Conservation (phyloP, 1,140 invertebrate genomes). For the Manduca sexta region DNA sequence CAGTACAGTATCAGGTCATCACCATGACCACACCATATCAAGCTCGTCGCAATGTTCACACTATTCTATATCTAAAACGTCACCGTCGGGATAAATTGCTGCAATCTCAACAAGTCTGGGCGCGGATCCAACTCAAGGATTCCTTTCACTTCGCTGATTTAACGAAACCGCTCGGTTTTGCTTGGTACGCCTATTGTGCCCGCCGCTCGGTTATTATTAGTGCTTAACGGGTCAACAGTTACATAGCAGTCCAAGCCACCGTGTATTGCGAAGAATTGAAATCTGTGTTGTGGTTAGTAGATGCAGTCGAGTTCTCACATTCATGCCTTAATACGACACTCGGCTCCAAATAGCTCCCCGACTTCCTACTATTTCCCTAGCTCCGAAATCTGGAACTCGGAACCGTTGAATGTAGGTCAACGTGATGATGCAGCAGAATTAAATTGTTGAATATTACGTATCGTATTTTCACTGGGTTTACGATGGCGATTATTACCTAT, state of each 20-base stretch:
- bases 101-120: slow-evolving; percentile 41
- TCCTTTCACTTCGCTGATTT: slow-evolving; percentile 47
- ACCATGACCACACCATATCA: no score
- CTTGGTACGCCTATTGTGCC: slow-evolving; percentile 32
- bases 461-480: no score
- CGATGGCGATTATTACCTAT: no score
- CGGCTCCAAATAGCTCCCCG: no score
- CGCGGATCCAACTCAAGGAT: slow-evolving; percentile 45
- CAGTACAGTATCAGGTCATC: no score
- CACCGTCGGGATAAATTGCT: slow-evolving; percentile 38
- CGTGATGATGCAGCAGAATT: no score
- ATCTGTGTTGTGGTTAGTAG: slow-evolving; percentile 3
- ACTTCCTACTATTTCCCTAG: background rate
- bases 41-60: no score
- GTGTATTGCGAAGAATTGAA: slow-evolving; percentile 30
- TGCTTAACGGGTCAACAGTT: slow-evolving; percentile 31
- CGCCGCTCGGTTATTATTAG: slow-evolving; percentile 44
- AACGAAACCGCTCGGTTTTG: slow-evolving; percentile 39
- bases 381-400: no score
- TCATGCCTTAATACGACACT: no score
- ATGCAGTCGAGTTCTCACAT: background rate
- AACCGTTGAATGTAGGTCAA: no score
- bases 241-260: slow-evolving; percentile 16
- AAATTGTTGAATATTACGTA: no score
- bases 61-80: slow-evolving; percentile 20